Base-by-base conservation (phyloP, 2,797 vertebrate genomes). In the Gymnothorax reevesii region DNA sequence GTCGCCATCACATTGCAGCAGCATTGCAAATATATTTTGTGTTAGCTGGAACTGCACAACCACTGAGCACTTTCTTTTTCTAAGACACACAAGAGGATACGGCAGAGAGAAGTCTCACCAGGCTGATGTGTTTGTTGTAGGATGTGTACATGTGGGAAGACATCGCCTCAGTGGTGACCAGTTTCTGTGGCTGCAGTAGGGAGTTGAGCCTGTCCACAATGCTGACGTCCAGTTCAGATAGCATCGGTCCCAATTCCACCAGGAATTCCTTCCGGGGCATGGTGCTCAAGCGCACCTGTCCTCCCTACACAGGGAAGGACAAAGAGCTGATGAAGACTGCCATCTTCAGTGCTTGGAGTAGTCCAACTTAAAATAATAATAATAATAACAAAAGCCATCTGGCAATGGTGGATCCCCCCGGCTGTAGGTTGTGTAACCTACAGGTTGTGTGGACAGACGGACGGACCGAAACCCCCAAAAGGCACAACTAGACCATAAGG, bases 141-240 rank as follows among this genome's bases (percentile, higher is more conserved):
- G 99, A 99, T 2, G 97, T 96, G 88, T 98, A 99, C 97, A 99
- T 97, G 89, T 99, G 99, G n/a, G 98, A 99, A 10, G 98, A 96
- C 98, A 99, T 99, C 96, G 97, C 96, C 90, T 99, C 99, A 0
- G 97, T 97, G 8, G 98, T 97, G 69, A 94, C 96, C 88, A 99
- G 94, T 91, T 99, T 99, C 90, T 99, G 98, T 3, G 97, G 97
- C 82, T 99, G 99, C 86, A 99, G 96, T 84, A 99, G 93, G 0
- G 99, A 99, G 94, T 99, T 99, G 83, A 99, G 96, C 86, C 99
- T 96, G 92, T 99, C 99, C 75, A 99, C 99, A 62, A 99, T 99
- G 93, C 98, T 99, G 91, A 99, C 97, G 92, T 99, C 99, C 92
- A 99, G 92, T 90, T 99, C 98, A 55, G 95, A 97, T 88, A 93